Evolutionary conservation across 2,797 vertebrate genomes (phyloP), one percentile per base, ranked within the genome.

Genomic region (Typhlichthys subterraneus): DNA sequence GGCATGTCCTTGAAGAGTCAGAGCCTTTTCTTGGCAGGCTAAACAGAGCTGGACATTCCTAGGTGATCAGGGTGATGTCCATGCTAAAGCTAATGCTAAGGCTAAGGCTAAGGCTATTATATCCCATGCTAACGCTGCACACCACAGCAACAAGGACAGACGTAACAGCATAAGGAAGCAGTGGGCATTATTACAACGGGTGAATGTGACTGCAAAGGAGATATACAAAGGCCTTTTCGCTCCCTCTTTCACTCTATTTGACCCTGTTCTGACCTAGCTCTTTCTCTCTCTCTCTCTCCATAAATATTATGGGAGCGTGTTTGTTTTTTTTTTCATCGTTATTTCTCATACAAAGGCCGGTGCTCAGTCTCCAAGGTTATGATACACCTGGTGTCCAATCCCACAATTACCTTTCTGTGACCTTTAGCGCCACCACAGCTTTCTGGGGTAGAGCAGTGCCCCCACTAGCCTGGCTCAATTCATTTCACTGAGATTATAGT

Each of bases 351-450:
- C 33, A 5, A 5, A 8, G 33, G 33, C 33, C 33, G 33, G 33
- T 38, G 33, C 8, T 38, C 12, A 9, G 46, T n/a, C 12, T n/a
- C 4, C 46, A 48, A n/a, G 46, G 46, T 23, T 15, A 31, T 9
- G 54, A n/a, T 7, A 38, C 23, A 71, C 82, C 67, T 69, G 63
- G 53, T 68, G 42, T 33, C 75, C 67, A 31, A n/a, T 79, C 70
- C 55, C 7, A 55, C 67, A 53, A 75, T 73, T 79, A 83, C 82
- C 79, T 87, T 73, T 74, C 51, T 74, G 55, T 87, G 81, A 87
- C 84, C 79, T 85, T 75, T 79, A 69, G 29, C 72, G 79, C 69
- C 17, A 75, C 9, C 50, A 38, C 8, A 23, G 47, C 42, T 5
- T 66, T 68, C 69, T 65, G 75, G 73, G 70, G 63, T 63, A 42